Evolutionary conservation across 2,113 vertebrate species (phyloP).

Genomic region (Trochalopteron elliotii): DNA sequence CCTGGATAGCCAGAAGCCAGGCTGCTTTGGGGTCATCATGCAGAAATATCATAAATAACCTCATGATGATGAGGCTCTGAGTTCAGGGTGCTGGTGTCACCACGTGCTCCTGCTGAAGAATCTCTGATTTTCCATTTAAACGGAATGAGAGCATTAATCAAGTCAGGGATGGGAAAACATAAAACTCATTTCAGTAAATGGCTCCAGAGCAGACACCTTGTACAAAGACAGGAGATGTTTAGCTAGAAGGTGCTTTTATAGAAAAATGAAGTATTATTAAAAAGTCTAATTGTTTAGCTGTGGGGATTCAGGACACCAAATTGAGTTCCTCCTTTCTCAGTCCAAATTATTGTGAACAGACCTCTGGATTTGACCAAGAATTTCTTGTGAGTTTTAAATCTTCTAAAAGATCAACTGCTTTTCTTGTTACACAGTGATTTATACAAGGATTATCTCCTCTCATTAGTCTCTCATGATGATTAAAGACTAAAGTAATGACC

Average conservation of each 20-base stretch:
- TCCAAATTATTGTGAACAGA: background rate
- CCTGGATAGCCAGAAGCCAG: background rate
- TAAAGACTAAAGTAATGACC: constrained; percentile 35
- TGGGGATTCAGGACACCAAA: background rate
- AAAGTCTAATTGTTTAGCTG: background rate
- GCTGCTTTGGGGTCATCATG: background rate
- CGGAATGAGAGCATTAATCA: background rate
- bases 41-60: background rate
- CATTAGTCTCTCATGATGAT: constrained; percentile 24
- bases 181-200: background rate
- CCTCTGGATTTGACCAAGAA: background rate
- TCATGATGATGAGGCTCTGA: background rate
- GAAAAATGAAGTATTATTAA: background rate
- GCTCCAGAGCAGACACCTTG: background rate
- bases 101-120: background rate
- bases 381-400: background rate
- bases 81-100: background rate
- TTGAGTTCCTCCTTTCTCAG: background rate
- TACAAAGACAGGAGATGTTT: background rate
- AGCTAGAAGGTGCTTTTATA: background rate
- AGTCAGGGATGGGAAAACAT: background rate
- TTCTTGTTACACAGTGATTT: constrained; percentile 17
- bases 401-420: background rate
- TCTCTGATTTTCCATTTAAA: background rate
- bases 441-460: background rate